Percentiles rank a stretch among this genome's conserved stretches.
phyloP scores from a whole-genome alignment of 2,797 vertebrate species.

The Pipistrellus kuhlii region DNA sequence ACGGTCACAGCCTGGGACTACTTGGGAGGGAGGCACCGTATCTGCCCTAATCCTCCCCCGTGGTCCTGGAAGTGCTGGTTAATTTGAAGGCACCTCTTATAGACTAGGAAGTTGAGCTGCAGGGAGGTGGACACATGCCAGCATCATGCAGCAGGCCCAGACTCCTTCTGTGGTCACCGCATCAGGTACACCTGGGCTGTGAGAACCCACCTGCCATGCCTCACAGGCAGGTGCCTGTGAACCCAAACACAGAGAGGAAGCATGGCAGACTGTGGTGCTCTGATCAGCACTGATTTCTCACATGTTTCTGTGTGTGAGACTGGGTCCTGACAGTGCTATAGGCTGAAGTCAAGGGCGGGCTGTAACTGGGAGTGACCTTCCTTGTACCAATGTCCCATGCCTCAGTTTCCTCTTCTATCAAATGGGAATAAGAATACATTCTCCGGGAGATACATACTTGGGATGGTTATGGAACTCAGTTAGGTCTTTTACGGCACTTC shows the following conservation, averaged over 20 bases:
- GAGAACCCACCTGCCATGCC: accelerated
- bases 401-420: slow-evolving; percentile 25
- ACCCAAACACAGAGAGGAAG: neutral
- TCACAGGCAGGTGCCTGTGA: neutral
- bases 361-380: neutral
- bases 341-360: neutral
- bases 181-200: too few species aligned
- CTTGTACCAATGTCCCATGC: neutral
- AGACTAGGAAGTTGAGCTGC: neutral
- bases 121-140: neutral
- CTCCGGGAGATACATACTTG: neutral
- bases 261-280: neutral
- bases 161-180: neutral
- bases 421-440: neutral
- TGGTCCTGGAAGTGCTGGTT: neutral
- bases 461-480: neutral
- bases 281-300: neutral
- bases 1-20: accelerated
- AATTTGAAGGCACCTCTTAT: neutral
- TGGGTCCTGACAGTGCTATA: accelerated
- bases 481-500: neutral
- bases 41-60: neutral
- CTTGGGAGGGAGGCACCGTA: accelerated
- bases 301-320: neutral
- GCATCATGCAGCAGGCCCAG: neutral